Base-by-base conservation (phyloP, 2,113 vertebrate genomes). In the Larimichthys polyactis region DNA sequence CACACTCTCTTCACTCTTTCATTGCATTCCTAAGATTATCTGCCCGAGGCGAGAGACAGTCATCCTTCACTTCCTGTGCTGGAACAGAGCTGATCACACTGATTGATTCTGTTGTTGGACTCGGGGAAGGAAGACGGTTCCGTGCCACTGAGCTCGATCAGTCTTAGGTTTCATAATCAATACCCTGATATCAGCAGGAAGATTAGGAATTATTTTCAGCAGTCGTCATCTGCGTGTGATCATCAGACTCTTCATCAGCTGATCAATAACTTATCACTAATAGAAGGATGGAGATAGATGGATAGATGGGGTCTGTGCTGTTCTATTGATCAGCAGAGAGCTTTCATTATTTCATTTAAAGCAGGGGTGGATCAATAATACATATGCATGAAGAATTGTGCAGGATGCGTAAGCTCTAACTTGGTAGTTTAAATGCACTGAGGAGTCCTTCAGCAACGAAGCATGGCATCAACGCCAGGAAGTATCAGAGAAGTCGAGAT, bases 181-280 rank as follows among this genome's bases (percentile, higher is more conserved):
- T 87, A 79, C 1, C 46, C 29, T 69, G 22, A 71, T 83, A 67
- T 87, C 79, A 84, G 79, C 67, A 29, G n/a, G 58, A 76, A 82
- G 52, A 87, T 82, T 57, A 29, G 19, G 49, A 77, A 82, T 79
- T 20, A 58, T 79, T 77, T 75, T 46, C 75, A 80, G 74, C 49
- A 63, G 84, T 49, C 60, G 55, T 64, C 24, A 63, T 59, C 57
- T 67, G 71, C 17, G 62, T 72, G 43, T 60, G 64, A 87, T 85
- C 73, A 75, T 29, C 54, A 46, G 17, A 63, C 27, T 49, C 22
- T 52, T 49, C 59, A 32, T 57, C 44, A 59, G 2, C 10, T 15
- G 73, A 68, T 88, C 80, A 29, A 83, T 84, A 79, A 63, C n/a
- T 19, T 69, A 66, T 81, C 77, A 81, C 24, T 32, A 54, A 80